phyloP scores from a whole-genome alignment of 2,888 invertebrate genomes.

The Limnephilus lunatus region DNA sequence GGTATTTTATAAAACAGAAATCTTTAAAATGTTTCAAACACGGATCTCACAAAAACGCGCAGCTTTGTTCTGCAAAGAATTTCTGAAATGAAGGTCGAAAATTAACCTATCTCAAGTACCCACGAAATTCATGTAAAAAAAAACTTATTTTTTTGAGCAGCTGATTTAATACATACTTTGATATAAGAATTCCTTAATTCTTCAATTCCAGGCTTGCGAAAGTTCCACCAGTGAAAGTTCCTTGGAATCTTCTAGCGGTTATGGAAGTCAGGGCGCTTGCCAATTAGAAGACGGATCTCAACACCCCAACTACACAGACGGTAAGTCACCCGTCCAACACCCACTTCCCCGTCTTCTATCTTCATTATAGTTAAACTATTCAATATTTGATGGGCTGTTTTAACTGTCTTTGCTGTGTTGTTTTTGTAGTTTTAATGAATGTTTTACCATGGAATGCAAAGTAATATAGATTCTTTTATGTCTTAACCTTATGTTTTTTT shows the following conservation, averaged over 20 bases:
- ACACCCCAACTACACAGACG: constrained; percentile 69
- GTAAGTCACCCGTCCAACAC: constrained; percentile 69
- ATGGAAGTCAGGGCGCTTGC: constrained; percentile 86
- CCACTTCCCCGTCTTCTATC: neutral
- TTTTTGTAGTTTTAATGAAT: constrained; percentile 6
- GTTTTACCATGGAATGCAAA: constrained; percentile 1
- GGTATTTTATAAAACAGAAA: too few relatives aligned
- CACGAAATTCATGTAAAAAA: too few relatives aligned
- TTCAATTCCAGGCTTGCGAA: constrained; percentile 73
- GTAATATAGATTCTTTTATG: neutral
- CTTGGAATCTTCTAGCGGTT: constrained; percentile 86
- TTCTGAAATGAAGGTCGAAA: too few relatives aligned
- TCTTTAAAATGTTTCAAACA: too few relatives aligned
- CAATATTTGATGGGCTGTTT: neutral
- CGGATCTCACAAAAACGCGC: too few relatives aligned
- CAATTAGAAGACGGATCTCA: constrained; percentile 77
- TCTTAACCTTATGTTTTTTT: neutral
- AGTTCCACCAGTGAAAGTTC: constrained; percentile 86
- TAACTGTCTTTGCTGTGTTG: neutral
- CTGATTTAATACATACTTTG: neutral
- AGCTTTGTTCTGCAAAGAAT: too few relatives aligned
- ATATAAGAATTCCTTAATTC: too few relatives aligned
- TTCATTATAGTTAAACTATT: neutral
- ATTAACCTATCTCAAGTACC: too few relatives aligned
- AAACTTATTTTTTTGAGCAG: too few relatives aligned